Conservation (phyloP, 2,113 vertebrate species). For the Ursus arctos region DNA sequence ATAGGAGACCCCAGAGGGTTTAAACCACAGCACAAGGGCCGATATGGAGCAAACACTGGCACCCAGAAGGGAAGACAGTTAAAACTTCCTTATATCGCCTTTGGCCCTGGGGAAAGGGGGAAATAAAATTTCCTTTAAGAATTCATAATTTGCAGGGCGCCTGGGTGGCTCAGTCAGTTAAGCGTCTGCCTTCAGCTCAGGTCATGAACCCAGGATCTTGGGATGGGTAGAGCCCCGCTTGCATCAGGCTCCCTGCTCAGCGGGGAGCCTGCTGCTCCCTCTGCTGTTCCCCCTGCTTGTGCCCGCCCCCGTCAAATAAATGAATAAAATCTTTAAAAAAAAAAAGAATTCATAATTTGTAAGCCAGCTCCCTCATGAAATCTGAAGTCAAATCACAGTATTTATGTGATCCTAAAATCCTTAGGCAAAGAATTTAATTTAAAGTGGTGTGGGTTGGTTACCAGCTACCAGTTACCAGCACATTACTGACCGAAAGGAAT, state of each 20-base stretch:
- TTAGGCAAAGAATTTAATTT: background rate
- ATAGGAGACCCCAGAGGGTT: background rate
- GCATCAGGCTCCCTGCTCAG: background rate
- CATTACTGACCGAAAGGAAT: background rate
- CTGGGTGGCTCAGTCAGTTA: background rate
- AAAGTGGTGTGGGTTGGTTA: background rate
- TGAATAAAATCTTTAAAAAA: background rate
- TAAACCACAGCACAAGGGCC: background rate
- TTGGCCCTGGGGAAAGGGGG: background rate
- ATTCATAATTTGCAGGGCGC: background rate
- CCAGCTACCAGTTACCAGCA: no score
- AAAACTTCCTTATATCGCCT: background rate
- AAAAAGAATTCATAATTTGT: background rate
- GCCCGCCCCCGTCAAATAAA: background rate
- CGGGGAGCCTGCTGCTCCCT: background rate
- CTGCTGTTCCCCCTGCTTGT: background rate
- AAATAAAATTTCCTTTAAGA: conserved; percentile 20
- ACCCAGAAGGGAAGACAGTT: background rate
- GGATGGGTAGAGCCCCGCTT: background rate
- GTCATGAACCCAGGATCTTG: background rate
- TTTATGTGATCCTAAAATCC: conserved; percentile 4
- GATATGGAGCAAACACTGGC: background rate
- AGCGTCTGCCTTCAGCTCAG: background rate
- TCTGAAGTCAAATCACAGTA: background rate
- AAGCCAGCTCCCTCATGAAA: background rate